Evolutionary conservation across 2,888 invertebrate genomes (phyloP).

Genomic region (Galerucella calmariensis): DNA sequence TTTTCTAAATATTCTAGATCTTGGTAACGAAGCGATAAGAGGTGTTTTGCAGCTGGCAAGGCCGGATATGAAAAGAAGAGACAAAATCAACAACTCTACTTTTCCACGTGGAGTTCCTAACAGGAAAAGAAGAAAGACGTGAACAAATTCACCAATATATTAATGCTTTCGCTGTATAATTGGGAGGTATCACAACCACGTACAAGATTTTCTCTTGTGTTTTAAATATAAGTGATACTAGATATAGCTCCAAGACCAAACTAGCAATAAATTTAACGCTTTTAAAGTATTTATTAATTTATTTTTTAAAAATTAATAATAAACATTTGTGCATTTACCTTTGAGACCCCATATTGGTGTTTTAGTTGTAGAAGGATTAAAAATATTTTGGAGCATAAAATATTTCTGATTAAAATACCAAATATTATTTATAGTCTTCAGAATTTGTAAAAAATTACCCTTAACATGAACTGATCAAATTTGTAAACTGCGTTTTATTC

Average conservation of each 20-base stretch:
- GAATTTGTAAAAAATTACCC: slow-evolving; percentile 16
- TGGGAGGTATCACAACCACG: not conserved
- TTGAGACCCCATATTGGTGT: slow-evolving; percentile 31
- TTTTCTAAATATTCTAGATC: slow-evolving; percentile 2
- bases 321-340: slow-evolving; percentile 15
- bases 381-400: slow-evolving; percentile 23
- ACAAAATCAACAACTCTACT: slow-evolving; percentile 12
- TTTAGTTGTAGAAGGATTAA: slow-evolving; percentile 17
- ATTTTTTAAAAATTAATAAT: slow-evolving; percentile 17
- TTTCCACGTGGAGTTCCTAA: slow-evolving; percentile 5
- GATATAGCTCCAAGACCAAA: slow-evolving; percentile 32
- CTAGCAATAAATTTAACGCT: slow-evolving; percentile 32
- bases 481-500: slow-evolving; percentile 23
- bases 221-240: slow-evolving; percentile 28
- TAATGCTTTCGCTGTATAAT: not conserved
- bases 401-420: slow-evolving; percentile 31
- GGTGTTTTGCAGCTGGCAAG: slow-evolving; percentile 7
- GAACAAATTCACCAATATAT: not conserved
- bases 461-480: slow-evolving; percentile 24
- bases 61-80: slow-evolving; percentile 20
- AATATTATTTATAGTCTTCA: slow-evolving; percentile 32
- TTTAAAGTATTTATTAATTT: slow-evolving; percentile 35
- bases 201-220: slow-evolving; percentile 6
- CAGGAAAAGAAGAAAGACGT: slow-evolving; percentile 23
- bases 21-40: not conserved